These are phyloP conservation scores for Eristalis intricaria DNA, from an alignment of 2,888 invertebrate genomes.

Conservation along the genomic window DNA sequence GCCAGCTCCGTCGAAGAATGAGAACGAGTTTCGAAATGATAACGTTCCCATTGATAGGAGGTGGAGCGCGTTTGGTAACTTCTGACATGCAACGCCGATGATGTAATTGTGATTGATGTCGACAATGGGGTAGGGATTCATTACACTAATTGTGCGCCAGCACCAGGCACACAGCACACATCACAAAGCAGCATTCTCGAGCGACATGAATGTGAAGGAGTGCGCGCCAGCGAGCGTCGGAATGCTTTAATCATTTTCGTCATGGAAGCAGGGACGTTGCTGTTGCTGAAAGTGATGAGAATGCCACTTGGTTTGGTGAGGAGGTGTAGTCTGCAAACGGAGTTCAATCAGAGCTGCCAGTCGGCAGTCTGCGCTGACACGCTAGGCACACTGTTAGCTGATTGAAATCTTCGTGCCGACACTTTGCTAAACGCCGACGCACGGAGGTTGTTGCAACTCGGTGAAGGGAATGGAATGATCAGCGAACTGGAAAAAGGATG, in stretches of 20 bases:
- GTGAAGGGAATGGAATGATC: no score
- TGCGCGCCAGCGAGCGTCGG: not conserved
- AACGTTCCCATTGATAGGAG: slow-evolving; percentile 42
- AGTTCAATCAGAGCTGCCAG: not conserved
- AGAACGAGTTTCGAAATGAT: slow-evolving; percentile 39
- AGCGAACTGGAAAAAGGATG: no score
- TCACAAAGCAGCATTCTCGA: slow-evolving; percentile 16
- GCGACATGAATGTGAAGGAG: not conserved
- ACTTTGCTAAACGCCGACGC: not conserved
- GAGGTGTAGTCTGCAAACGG: not conserved
- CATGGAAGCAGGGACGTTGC: slow-evolving; percentile 34
- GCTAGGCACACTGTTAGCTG: not conserved
- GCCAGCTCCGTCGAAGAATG: not conserved
- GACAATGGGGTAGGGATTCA: slow-evolving; percentile 48
- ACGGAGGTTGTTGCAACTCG: no score
- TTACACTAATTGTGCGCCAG: slow-evolving; percentile 51
- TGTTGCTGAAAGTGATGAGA: slow-evolving; percentile 34
- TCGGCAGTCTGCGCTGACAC: not conserved
- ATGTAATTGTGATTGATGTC: slow-evolving; percentile 70
- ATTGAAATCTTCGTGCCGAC: not conserved
- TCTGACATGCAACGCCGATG: slow-evolving; percentile 63
- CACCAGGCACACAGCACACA: not conserved
- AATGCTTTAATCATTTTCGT: slow-evolving; percentile 62
- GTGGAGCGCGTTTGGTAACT: slow-evolving; percentile 41
- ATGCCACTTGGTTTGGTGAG: slow-evolving; percentile 13